These are phyloP conservation scores for Gymnodraco acuticeps DNA, from an alignment of 2,797 vertebrate genomes.

Conservation along the genomic window DNA sequence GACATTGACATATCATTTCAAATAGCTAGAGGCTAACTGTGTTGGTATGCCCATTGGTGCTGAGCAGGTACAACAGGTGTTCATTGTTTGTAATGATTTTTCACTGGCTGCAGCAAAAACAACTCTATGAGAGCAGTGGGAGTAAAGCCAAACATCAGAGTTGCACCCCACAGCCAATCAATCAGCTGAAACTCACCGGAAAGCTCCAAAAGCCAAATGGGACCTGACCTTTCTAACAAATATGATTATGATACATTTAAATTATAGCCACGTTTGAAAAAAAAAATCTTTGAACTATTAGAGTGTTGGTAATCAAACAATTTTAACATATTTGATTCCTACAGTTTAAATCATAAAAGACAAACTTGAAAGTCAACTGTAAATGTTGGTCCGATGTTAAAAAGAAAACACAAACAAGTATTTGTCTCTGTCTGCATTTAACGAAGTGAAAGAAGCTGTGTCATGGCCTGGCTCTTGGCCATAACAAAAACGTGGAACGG, in stretches of 20 bases:
- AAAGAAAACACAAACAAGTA: background rate
- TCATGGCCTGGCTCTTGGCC: no score
- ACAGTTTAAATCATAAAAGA: background rate
- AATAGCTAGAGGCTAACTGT: background rate
- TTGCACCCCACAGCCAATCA: background rate
- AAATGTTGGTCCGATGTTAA: background rate
- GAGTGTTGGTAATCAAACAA: background rate
- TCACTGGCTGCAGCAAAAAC: background rate
- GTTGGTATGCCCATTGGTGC: background rate
- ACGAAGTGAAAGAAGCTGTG: background rate
- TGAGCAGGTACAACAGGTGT: background rate
- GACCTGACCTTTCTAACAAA: background rate
- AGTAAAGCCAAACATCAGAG: background rate
- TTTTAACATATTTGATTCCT: conserved; percentile 3
- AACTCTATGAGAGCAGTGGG: background rate
- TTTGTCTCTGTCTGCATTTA: background rate
- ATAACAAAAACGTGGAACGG: no score
- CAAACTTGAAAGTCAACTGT: background rate
- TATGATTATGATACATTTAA: background rate
- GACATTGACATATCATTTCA: background rate
- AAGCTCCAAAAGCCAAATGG: background rate
- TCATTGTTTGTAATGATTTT: background rate
- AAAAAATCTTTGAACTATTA: background rate
- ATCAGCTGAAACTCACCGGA: background rate
- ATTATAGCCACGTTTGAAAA: background rate